phyloP scores from a whole-genome alignment of 35 echinoderm and acorn worm genomes.

The Diadema setosum region DNA sequence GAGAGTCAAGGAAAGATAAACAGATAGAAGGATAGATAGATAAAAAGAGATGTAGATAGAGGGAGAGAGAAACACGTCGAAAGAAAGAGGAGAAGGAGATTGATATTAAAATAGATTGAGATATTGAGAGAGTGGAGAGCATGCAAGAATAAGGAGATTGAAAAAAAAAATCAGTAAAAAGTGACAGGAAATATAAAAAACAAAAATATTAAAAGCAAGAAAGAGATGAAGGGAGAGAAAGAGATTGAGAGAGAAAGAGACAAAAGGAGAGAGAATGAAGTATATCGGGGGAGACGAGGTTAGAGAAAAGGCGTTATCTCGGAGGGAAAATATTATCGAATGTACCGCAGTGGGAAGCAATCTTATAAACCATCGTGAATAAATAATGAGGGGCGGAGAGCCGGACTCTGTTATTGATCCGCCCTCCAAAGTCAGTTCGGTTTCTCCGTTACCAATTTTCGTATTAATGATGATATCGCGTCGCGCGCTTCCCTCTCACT shows the following conservation, averaged over 20 bases:
- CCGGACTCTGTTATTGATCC: background rate
- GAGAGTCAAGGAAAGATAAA: no score
- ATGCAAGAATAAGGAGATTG: no score
- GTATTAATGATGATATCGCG: background rate
- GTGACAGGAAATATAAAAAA: no score
- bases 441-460: background rate
- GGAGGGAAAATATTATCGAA: background rate
- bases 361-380: slow-evolving; percentile 6
- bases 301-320: background rate
- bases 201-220: no score
- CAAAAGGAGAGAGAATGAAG: background rate
- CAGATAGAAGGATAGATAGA: no score
- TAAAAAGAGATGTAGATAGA: no score
- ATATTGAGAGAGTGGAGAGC: no score
- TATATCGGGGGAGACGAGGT: background rate
- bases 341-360: background rate
- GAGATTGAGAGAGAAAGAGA: background rate
- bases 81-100: no score
- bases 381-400: background rate
- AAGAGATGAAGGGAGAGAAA: background rate
- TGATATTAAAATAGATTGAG: no score
- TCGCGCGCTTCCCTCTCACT: background rate
- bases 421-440: background rate
- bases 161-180: no score
- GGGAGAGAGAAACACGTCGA: no score